phyloP scores from a whole-genome alignment of 2,113 vertebrate genomes.

The Pelecanoides urinatrix region DNA sequence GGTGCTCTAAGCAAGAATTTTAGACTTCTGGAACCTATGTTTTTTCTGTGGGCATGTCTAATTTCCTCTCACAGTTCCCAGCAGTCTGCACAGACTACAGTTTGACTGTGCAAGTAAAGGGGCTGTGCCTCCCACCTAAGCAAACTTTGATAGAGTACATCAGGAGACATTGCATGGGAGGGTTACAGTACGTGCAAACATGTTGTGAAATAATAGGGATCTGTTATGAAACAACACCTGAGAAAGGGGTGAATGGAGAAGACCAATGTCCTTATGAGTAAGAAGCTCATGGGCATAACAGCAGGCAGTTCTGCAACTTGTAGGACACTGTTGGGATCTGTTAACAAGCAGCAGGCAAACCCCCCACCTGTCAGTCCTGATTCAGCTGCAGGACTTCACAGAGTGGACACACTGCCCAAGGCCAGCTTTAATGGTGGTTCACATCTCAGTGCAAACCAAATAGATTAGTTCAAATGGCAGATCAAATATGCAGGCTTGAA shows the following conservation, averaged over 20 bases:
- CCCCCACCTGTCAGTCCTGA: not conserved
- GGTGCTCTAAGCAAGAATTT: not conserved
- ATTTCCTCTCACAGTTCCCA: not conserved
- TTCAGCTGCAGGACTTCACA: not conserved
- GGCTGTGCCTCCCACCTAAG: not conserved
- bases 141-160: not conserved
- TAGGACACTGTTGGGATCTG: not conserved
- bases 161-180: not conserved
- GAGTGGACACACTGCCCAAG: not conserved
- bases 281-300: not conserved
- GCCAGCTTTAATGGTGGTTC: not conserved
- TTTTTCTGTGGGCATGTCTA: not conserved
- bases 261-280: not conserved
- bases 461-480: not conserved
- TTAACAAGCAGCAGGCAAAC: not conserved
- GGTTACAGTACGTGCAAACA: not conserved
- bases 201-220: not conserved
- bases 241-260: not conserved
- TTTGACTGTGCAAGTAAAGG: not conserved
- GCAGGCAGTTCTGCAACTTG: not conserved
- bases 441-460: not conserved
- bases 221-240: not conserved
- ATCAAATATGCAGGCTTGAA: not conserved
- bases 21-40: not conserved
- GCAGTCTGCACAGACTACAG: not conserved